Percentiles rank a stretch among this genome's conserved stretches.
Conservation (phyloP, 2,113 vertebrate genomes). For the Eonycteris spelaea region DNA sequence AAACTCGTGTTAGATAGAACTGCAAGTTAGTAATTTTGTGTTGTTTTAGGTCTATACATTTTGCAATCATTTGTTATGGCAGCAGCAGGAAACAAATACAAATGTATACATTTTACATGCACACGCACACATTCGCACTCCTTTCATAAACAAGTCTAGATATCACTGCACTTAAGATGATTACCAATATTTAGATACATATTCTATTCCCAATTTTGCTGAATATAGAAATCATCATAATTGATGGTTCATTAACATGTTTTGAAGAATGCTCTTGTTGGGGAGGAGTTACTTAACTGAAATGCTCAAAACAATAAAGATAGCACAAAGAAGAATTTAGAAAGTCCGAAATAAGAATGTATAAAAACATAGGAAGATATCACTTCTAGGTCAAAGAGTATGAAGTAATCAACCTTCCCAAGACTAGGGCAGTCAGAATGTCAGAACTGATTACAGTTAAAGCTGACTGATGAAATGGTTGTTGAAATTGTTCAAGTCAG, state of each 20-base stretch:
- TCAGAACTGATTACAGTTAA: conserved; percentile 47
- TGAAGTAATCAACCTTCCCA: conserved; percentile 40
- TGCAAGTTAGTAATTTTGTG: background rate
- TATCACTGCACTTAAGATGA: background rate
- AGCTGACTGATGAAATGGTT: conserved; percentile 3
- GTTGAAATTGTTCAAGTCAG: conserved; percentile 19
- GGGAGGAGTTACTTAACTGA: background rate
- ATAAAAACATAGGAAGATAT: conserved; percentile 9
- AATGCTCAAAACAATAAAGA: background rate
- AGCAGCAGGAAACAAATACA: background rate
- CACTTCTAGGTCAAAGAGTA: conserved; percentile 41
- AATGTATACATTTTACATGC: background rate
- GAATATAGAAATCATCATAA: background rate
- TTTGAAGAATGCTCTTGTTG: background rate
- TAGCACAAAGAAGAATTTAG: background rate
- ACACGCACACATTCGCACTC: background rate
- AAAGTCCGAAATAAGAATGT: background rate
- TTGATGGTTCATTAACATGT: background rate
- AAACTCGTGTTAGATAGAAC: background rate
- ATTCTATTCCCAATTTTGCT: background rate
- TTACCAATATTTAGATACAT: background rate
- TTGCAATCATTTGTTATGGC: background rate
- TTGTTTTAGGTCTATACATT: background rate
- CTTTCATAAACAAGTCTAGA: background rate
- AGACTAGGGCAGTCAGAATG: conserved; percentile 17